These are phyloP conservation scores for Bombus difficillimus DNA, from an alignment of 1,140 invertebrate genomes.

Conservation along the genomic window DNA sequence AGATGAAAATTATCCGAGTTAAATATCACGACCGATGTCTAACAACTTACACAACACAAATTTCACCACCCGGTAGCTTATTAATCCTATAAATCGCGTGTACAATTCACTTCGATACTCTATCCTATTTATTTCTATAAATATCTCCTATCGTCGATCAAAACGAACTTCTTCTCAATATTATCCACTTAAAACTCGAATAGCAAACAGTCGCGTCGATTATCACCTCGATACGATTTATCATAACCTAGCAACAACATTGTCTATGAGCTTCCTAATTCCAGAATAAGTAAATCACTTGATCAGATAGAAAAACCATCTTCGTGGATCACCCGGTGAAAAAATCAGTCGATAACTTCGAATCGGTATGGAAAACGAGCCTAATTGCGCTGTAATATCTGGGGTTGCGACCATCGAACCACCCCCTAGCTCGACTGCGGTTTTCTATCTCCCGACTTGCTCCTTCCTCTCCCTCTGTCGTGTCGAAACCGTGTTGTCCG, in stretches of 20 bases:
- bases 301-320: neutral
- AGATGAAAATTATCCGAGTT: neutral
- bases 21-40: neutral
- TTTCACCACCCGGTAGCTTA: neutral
- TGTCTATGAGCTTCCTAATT: neutral
- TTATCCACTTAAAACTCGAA: no score
- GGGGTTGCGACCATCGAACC: constrained; percentile 36
- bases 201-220: neutral
- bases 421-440: constrained; percentile 17
- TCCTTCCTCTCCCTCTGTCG: neutral
- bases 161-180: no score
- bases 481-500: neutral
- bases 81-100: neutral
- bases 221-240: neutral
- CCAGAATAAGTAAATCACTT: neutral
- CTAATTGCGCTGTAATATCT: neutral
- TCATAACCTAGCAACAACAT: neutral
- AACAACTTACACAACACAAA: no score
- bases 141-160: neutral
- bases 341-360: neutral
- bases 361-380: neutral
- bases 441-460: neutral
- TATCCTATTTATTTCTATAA: no score
- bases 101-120: neutral
- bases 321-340: neutral